Evolutionary conservation across 2,888 invertebrate genomes (phyloP).

Genomic region (Tetranychus piercei): DNA sequence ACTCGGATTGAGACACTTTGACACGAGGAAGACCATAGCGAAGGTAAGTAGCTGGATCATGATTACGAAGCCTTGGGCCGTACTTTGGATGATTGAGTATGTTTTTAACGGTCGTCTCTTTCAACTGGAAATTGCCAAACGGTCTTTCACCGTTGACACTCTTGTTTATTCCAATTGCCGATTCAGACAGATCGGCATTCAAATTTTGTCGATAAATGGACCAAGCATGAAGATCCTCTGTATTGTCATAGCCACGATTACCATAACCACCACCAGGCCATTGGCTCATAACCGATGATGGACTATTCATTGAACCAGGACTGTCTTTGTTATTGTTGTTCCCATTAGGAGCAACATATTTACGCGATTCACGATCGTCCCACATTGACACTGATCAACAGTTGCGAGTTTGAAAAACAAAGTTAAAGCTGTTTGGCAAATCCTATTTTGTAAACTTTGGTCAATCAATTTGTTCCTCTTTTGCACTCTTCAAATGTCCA

Average conservation of each 20-base stretch:
- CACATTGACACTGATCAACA: slow-evolving; percentile 13
- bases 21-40: slow-evolving; percentile 71
- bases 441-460: too few species aligned
- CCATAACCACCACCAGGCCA: slow-evolving; percentile 10
- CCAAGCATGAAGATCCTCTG: slow-evolving; percentile 82
- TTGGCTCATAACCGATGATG: neutral
- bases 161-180: slow-evolving; percentile 48
- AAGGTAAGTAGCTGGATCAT: slow-evolving; percentile 74
- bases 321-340: neutral
- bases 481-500: too few species aligned
- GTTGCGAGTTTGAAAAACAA: neutral
- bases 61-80: slow-evolving; percentile 48
- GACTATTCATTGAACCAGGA: neutral
- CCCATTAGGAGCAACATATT: slow-evolving; percentile 12
- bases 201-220: slow-evolving; percentile 73
- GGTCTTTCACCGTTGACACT: slow-evolving; percentile 18
- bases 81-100: slow-evolving; percentile 69
- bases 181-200: slow-evolving; percentile 85
- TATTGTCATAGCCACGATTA: slow-evolving; percentile 23
- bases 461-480: too few species aligned
- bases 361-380: slow-evolving; percentile 18
- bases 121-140: slow-evolving; percentile 66
- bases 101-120: slow-evolving; percentile 80
- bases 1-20: slow-evolving; percentile 13
- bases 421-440: too few species aligned